Conservation (phyloP, 2,888 invertebrate species). For the Gryllus longicercus region DNA sequence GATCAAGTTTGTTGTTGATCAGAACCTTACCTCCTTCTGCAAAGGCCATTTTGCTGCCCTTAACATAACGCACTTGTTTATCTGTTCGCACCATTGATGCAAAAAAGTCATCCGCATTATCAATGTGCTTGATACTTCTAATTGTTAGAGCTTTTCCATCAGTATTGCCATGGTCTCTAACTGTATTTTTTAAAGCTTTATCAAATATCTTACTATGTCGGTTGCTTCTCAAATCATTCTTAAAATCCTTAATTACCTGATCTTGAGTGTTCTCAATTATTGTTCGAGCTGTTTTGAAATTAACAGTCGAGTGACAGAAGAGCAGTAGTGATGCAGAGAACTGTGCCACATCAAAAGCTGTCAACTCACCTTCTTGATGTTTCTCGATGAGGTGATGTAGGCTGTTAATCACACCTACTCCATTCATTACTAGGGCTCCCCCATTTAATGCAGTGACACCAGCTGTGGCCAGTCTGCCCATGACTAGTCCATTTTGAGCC, state of each 20-base stretch:
- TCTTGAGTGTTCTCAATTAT: constrained; percentile 28
- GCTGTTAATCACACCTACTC: constrained; percentile 27
- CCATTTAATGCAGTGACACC: constrained; percentile 23
- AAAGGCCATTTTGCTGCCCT: constrained; percentile 11
- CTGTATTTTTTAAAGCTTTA: constrained; percentile 20
- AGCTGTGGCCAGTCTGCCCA: neutral
- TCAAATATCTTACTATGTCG: constrained; percentile 21
- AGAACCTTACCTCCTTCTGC: constrained; percentile 20
- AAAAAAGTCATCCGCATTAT: constrained; percentile 27
- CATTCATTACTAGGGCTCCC: constrained; percentile 26
- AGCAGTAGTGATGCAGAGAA: constrained; percentile 31
- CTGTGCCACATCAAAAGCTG: constrained; percentile 30
- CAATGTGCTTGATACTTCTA: constrained; percentile 23
- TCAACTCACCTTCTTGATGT: constrained; percentile 22
- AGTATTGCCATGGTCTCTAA: neutral
- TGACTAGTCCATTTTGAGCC: constrained; percentile 27
- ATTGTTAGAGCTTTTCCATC: neutral
- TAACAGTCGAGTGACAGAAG: constrained; percentile 30
- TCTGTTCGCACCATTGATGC: neutral
- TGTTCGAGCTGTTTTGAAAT: constrained; percentile 27
- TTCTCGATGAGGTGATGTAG: constrained; percentile 26
- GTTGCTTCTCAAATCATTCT: constrained; percentile 22
- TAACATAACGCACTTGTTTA: constrained; percentile 22
- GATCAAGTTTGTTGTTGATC: constrained; percentile 21
- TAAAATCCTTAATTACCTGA: constrained; percentile 20